A percentile compares a stretch with the other conserved stretches of the same genome.
Conservation (phyloP, 2,888 invertebrate genomes). For the Meiosimyza platycephala region DNA sequence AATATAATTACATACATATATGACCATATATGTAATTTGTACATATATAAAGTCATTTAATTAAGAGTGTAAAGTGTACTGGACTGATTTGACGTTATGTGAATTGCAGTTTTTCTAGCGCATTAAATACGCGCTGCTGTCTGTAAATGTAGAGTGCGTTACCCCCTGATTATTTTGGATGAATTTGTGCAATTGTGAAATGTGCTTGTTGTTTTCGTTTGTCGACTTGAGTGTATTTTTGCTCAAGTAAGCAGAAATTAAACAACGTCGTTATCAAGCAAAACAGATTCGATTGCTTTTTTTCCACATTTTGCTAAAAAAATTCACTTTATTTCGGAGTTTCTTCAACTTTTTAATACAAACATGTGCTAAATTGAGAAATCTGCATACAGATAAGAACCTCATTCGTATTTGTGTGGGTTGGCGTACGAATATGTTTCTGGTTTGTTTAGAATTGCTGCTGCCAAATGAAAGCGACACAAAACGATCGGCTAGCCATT, state of each 20-base stretch:
- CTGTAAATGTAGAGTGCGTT: constrained; percentile 34
- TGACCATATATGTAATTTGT: too few relatives aligned
- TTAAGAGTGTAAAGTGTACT: too few relatives aligned
- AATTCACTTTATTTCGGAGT: constrained; percentile 11
- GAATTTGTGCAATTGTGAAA: constrained; percentile 40
- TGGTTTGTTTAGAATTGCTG: constrained; percentile 15
- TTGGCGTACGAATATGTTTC: constrained; percentile 22
- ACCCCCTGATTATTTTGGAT: constrained; percentile 36
- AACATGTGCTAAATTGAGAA: constrained; percentile 18
- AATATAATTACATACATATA: too few relatives aligned
- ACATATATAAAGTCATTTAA: too few relatives aligned
- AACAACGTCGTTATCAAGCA: constrained; percentile 26
- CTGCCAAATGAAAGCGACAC: constrained; percentile 32
- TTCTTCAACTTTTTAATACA: constrained; percentile 29
- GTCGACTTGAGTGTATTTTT: constrained; percentile 30
- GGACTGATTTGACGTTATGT: too few relatives aligned
- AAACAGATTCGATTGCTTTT: constrained; percentile 4
- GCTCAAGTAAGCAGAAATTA: constrained; percentile 35
- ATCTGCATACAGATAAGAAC: constrained; percentile 38
- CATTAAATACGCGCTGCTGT: too few relatives aligned
- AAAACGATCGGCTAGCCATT: constrained; percentile 43
- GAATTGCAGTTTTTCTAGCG: too few relatives aligned
- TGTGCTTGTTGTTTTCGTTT: constrained; percentile 23
- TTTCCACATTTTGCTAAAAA: constrained; percentile 10
- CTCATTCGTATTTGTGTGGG: constrained; percentile 8